Percentiles rank a stretch among this genome's conserved stretches.
Evolutionary conservation across 2,888 invertebrate species (phyloP).

Genomic region (Scotopteryx bipunctaria): DNA sequence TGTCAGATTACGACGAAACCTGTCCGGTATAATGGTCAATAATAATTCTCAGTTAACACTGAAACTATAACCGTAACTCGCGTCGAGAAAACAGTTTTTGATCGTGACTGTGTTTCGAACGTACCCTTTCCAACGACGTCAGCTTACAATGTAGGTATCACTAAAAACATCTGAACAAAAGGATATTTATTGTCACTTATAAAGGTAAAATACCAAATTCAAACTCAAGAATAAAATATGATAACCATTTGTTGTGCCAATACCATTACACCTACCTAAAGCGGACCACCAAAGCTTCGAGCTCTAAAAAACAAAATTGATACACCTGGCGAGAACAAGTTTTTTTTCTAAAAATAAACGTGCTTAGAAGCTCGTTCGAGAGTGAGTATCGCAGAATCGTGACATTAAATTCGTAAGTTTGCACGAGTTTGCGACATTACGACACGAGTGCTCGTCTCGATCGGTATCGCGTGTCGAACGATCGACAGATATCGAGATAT

Average conservation of each 20-base stretch:
- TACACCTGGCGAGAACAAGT: conserved; percentile 33
- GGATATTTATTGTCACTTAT: conserved; percentile 27
- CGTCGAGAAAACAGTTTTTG: conserved; percentile 42
- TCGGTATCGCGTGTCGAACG: conserved; percentile 35
- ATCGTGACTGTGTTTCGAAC: conserved; percentile 46
- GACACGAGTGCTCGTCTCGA: conserved; percentile 27
- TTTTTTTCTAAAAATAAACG: conserved; percentile 20
- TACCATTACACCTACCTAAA: conserved; percentile 39
- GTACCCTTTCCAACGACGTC: conserved; percentile 23
- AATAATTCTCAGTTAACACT: conserved; percentile 41
- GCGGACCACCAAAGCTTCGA: conserved; percentile 38
- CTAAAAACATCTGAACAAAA: conserved; percentile 16
- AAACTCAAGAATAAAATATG: conserved; percentile 34
- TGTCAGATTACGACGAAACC: conserved; percentile 37
- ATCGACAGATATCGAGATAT: conserved; percentile 33
- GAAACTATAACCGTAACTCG: conserved; percentile 41
- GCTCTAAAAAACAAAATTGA: conserved; percentile 27
- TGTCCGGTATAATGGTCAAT: conserved; percentile 39
- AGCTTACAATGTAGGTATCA: conserved; percentile 11
- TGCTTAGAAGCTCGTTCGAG: conserved; percentile 21
- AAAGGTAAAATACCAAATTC: conserved; percentile 19
- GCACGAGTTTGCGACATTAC: conserved; percentile 59
- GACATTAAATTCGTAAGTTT: conserved; percentile 65
- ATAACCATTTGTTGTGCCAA: conserved; percentile 33
- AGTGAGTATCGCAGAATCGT: conserved; percentile 50